These are phyloP conservation scores for Coregonus sp. DNA, from an alignment of 2,797 vertebrate species.

Conservation along the genomic window DNA sequence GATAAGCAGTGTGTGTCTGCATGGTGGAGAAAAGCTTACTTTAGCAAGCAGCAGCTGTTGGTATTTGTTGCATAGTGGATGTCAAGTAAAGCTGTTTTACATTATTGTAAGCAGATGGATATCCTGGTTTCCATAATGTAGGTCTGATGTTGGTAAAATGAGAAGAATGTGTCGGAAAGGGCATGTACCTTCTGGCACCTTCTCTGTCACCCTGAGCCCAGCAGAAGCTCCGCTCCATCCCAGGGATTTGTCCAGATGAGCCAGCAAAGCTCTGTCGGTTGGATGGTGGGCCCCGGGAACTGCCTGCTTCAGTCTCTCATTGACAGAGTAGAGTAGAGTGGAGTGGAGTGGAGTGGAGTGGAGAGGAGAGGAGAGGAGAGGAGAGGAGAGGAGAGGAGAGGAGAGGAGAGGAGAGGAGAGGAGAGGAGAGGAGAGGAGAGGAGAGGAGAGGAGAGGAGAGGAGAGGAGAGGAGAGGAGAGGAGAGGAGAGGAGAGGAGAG, in stretches of 20 bases:
- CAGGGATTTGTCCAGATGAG: conserved; percentile 59
- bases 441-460: too few species aligned
- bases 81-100: conserved; percentile 43
- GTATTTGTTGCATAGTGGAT: conserved; percentile 41
- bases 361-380: too few species aligned
- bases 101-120: conserved; percentile 33
- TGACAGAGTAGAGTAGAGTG: not conserved
- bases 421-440: too few species aligned
- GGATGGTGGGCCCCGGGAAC: not conserved
- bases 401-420: too few species aligned
- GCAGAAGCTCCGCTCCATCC: not conserved
- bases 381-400: not conserved
- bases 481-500: too few species aligned
- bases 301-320: not conserved
- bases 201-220: conserved; percentile 30
- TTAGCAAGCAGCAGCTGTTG: conserved; percentile 46
- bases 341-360: not conserved
- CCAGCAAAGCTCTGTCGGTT: conserved; percentile 25
- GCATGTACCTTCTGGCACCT: conserved; percentile 33
- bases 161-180: conserved; percentile 33
- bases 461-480: too few species aligned
- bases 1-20: conserved; percentile 30
- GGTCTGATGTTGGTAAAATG: conserved; percentile 30
- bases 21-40: conserved; percentile 18
- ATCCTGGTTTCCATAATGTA: conserved; percentile 32